Conservation (phyloP, 2,113 vertebrate species). For the Haplochromis burtoni region DNA sequence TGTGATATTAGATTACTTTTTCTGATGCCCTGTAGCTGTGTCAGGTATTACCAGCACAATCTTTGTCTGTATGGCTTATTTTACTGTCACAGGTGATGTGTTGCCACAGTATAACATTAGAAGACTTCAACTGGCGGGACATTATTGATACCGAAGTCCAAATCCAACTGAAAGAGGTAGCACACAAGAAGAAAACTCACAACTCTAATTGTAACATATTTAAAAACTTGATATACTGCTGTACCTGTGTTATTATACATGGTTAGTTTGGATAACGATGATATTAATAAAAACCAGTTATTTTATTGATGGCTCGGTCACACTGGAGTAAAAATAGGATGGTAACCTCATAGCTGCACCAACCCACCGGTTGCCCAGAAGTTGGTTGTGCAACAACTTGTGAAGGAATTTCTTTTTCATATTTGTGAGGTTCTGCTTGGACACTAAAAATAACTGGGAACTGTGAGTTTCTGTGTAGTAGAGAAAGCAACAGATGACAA, state of each 20-base stretch:
- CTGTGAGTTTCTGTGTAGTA: neutral
- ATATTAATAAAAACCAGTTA: neutral
- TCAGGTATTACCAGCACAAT: neutral
- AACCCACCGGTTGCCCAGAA: neutral
- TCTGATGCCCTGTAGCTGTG: neutral
- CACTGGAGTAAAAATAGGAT: neutral
- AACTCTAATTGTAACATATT: neutral
- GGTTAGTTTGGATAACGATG: neutral
- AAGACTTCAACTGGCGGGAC: slow-evolving; percentile 50
- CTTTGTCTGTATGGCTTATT: neutral
- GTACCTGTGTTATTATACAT: neutral
- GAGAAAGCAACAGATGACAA: neutral
- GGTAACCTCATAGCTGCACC: neutral
- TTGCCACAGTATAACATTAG: slow-evolving; percentile 17
- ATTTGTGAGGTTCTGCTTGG: neutral
- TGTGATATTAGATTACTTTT: neutral
- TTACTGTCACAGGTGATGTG: slow-evolving; percentile 49
- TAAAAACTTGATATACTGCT: neutral
- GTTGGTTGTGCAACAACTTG: neutral
- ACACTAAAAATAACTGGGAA: accelerated
- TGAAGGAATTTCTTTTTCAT: neutral
- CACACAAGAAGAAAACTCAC: neutral
- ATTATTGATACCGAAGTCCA: slow-evolving; percentile 40
- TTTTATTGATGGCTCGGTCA: neutral
- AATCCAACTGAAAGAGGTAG: slow-evolving; percentile 48